A percentile compares a stretch with the other conserved stretches of the same genome.
These are phyloP conservation scores for Lomographa bimaculata DNA, from an alignment of 2,888 invertebrate species.

Conservation along the genomic window DNA sequence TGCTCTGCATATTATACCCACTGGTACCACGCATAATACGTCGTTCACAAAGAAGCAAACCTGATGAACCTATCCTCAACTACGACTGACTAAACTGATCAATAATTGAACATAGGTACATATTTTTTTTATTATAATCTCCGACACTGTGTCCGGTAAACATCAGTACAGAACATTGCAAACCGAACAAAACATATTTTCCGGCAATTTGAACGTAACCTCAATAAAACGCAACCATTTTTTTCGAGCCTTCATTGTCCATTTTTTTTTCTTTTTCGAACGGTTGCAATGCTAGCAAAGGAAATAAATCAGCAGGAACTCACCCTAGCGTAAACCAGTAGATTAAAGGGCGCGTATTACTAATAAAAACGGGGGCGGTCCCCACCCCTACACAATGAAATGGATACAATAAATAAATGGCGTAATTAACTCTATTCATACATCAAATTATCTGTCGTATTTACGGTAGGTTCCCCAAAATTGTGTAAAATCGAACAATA, in stretches of 20 bases:
- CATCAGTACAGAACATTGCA: conserved; percentile 38
- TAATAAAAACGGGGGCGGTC: conserved; percentile 65
- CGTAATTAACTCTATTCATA: conserved; percentile 77
- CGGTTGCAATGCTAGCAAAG: conserved; percentile 47
- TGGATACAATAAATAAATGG: conserved; percentile 78
- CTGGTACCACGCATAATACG: conserved; percentile 35
- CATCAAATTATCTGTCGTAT: conserved; percentile 68
- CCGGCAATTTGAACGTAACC: conserved; percentile 42
- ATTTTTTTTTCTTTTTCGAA: conserved; percentile 26
- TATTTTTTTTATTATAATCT: too few relatives aligned
- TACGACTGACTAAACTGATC: too few relatives aligned
- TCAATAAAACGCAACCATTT: conserved; percentile 37
- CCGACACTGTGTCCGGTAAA: too few relatives aligned
- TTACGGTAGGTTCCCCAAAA: conserved; percentile 50
- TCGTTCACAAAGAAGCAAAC: too few relatives aligned
- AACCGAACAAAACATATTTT: conserved; percentile 46
- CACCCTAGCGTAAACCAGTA: conserved; percentile 52
- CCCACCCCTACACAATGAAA: conserved; percentile 57
- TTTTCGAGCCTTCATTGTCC: conserved; percentile 36
- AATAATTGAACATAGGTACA: too few relatives aligned
- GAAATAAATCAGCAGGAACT: conserved; percentile 59
- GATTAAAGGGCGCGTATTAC: conserved; percentile 57
- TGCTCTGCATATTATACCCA: conserved; percentile 38
- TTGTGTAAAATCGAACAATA: conserved; percentile 50
- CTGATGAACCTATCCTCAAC: too few relatives aligned